phyloP scores from a whole-genome alignment of 2,888 invertebrate genomes.

The Mantis religiosa region DNA sequence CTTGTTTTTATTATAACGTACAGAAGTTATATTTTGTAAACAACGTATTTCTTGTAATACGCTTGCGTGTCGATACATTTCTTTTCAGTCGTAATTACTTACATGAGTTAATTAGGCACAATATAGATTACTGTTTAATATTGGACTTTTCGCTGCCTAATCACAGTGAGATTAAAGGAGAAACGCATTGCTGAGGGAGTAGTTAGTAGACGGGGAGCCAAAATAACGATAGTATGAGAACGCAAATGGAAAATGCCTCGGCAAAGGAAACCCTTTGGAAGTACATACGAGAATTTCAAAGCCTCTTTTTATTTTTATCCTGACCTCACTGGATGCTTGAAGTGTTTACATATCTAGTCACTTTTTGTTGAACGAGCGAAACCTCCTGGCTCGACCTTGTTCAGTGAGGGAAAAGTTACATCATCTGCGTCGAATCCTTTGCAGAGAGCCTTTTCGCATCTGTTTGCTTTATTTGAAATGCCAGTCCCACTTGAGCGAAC shows the following conservation, averaged over 20 bases:
- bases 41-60: too few relatives aligned
- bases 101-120: too few relatives aligned
- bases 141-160: too few relatives aligned
- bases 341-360: neutral
- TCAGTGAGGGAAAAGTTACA: neutral
- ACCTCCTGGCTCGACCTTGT: neutral
- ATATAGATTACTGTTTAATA: too few relatives aligned
- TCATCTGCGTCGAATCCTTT: neutral
- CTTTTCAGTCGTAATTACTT: too few relatives aligned
- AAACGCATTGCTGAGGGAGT: too few relatives aligned
- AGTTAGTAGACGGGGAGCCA: neutral
- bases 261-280: neutral
- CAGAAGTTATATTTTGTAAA: too few relatives aligned
- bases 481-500: neutral
- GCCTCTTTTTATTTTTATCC: neutral
- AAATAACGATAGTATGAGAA: too few relatives aligned
- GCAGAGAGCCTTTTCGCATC: neutral
- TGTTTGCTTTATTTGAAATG: neutral
- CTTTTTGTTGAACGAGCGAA: neutral
- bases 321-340: neutral
- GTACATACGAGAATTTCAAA: neutral
- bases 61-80: too few relatives aligned
- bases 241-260: neutral
- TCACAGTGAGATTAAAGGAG: too few relatives aligned
- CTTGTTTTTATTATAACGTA: too few relatives aligned